phyloP scores from a whole-genome alignment of 2,888 invertebrate species.

The Erannis defoliaria region DNA sequence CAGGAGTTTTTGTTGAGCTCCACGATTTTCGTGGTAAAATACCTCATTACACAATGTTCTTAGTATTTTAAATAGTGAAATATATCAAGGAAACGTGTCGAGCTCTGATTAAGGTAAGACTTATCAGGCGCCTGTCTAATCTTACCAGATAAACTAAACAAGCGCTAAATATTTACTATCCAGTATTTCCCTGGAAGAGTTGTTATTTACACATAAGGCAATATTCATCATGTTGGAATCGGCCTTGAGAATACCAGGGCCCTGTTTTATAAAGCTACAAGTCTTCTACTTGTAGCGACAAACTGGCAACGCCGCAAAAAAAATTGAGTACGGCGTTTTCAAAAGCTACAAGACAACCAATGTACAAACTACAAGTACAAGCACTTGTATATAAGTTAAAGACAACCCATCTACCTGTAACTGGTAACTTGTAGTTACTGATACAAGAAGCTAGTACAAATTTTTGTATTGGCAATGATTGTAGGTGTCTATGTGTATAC shows the following conservation, averaged over 20 bases:
- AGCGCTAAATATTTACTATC: slow-evolving; percentile 9
- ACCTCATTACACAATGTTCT: background rate
- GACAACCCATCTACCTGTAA: too few species aligned
- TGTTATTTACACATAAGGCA: slow-evolving; percentile 9
- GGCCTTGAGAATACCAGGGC: background rate
- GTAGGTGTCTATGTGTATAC: too few species aligned
- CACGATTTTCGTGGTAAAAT: background rate
- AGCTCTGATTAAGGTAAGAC: slow-evolving; percentile 4
- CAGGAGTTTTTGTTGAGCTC: too few species aligned
- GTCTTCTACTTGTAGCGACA: too few species aligned
- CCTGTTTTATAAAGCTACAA: background rate
- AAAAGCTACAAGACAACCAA: too few species aligned
- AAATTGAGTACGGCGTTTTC: too few species aligned
- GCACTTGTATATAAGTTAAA: too few species aligned
- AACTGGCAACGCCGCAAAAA: too few species aligned
- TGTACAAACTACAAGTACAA: too few species aligned
- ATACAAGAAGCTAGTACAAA: too few species aligned
- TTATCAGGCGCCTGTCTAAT: slow-evolving; percentile 19
- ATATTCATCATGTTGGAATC: background rate
- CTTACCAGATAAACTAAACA: slow-evolving; percentile 17
- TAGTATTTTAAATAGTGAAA: slow-evolving; percentile 1
- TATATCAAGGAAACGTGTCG: slow-evolving; percentile 11
- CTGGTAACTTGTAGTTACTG: too few species aligned
- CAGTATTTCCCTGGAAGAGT: slow-evolving; percentile 1
- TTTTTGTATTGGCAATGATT: too few species aligned